These are phyloP conservation scores for Onychostoma macrolepis DNA, from an alignment of 2,113 vertebrate genomes.

Conservation along the genomic window DNA sequence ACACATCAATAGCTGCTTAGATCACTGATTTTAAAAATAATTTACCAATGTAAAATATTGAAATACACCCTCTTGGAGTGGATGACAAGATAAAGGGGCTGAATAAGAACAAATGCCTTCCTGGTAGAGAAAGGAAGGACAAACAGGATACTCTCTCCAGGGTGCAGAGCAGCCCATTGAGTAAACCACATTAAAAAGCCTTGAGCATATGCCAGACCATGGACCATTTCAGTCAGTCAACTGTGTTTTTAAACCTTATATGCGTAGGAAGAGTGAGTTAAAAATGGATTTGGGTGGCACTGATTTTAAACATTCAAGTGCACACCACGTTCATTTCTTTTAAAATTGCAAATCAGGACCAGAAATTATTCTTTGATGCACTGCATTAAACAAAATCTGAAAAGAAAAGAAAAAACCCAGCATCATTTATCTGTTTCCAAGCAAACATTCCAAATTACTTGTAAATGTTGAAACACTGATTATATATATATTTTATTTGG, in stretches of 20 bases:
- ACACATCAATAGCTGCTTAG: neutral
- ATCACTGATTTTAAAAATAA: neutral
- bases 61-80: neutral
- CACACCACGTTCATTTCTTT: neutral
- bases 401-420: neutral
- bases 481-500: neutral
- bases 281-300: neutral
- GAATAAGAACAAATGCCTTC: slow-evolving; percentile 9
- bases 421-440: neutral
- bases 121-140: slow-evolving; percentile 43
- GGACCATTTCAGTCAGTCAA: slow-evolving; percentile 4
- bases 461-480: neutral
- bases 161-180: slow-evolving; percentile 59
- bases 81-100: neutral
- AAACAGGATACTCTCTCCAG: slow-evolving; percentile 72
- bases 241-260: neutral
- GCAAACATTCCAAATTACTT: neutral
- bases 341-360: neutral
- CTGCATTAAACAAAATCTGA: neutral
- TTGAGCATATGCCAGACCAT: slow-evolving; percentile 49
- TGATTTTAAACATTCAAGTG: neutral
- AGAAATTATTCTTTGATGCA: slow-evolving; percentile 15
- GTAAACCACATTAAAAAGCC: slow-evolving; percentile 46
- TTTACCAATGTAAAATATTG: neutral
- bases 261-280: neutral